Conservation (phyloP, 2,888 invertebrate species). For the Unio pictorum region DNA sequence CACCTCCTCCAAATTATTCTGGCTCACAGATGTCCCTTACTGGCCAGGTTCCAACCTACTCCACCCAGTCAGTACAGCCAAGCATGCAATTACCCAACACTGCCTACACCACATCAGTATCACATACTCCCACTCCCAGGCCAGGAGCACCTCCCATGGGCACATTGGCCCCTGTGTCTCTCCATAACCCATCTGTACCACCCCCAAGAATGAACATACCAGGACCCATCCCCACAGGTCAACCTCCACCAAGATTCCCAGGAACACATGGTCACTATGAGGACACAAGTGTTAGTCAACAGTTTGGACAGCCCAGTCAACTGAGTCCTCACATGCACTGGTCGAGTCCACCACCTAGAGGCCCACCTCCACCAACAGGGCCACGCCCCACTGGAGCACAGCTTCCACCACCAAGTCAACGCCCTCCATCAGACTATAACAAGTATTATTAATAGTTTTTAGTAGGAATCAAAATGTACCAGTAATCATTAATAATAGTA, state of each 20-base stretch:
- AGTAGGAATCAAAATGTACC: no score
- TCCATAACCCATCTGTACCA: conserved; percentile 17
- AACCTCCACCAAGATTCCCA: conserved; percentile 26
- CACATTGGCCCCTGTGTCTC: background rate
- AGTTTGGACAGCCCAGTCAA: conserved; percentile 12
- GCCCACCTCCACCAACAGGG: conserved; percentile 24
- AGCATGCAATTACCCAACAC: conserved; percentile 16
- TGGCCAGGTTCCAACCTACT: conserved; percentile 25
- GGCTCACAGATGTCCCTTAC: conserved; percentile 29
- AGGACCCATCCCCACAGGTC: conserved; percentile 27
- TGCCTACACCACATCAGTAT: conserved; percentile 18
- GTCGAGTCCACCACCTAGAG: conserved; percentile 36
- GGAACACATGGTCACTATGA: conserved; percentile 35
- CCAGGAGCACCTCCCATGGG: conserved; percentile 5
- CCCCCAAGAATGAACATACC: conserved; percentile 30
- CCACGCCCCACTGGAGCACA: conserved; percentile 13
- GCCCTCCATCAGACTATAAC: conserved; percentile 42
- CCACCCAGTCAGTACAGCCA: conserved; percentile 24
- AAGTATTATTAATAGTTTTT: conserved; percentile 33
- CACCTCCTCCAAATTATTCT: conserved; percentile 29
- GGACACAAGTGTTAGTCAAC: conserved; percentile 26
- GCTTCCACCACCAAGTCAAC: conserved; percentile 31
- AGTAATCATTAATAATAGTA: no score
- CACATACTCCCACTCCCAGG: conserved; percentile 19
- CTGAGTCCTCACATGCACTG: conserved; percentile 28